Percentiles rank a stretch among this genome's conserved stretches.
phyloP scores from a whole-genome alignment of 2,888 invertebrate species.

The Oscheius sp. region DNA sequence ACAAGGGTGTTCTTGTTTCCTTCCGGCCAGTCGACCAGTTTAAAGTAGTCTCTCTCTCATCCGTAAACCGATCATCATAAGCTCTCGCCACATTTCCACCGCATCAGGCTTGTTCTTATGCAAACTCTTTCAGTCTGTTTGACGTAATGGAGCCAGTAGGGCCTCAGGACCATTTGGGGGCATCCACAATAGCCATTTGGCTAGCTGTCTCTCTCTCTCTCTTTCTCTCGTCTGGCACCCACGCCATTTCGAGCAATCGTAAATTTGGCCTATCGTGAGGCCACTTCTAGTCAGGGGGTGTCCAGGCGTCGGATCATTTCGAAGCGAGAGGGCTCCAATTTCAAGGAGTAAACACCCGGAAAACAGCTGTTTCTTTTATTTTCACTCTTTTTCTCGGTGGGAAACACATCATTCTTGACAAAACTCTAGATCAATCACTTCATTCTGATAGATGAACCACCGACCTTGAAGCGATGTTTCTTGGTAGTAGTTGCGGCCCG shows the following conservation, averaged over 20 bases:
- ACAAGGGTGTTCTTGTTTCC: no score
- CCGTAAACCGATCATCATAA: conserved; percentile 31
- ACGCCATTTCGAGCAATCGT: conserved; percentile 11
- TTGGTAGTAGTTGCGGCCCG: no score
- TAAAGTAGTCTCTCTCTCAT: conserved; percentile 3
- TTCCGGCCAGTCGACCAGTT: conserved; percentile 3
- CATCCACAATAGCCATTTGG: no score
- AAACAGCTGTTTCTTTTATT: conserved; percentile 10
- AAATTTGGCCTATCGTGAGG: conserved; percentile 15
- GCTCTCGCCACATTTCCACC: not conserved
- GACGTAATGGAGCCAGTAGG: not conserved
- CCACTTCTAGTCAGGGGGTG: not conserved
- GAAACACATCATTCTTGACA: no score
- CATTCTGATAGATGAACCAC: no score
- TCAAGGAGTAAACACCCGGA: not conserved
- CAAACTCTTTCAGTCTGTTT: not conserved
- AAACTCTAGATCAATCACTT: no score
- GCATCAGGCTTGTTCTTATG: not conserved
- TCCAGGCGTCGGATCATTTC: no score
- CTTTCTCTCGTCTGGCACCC: not conserved
- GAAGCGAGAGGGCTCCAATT: not conserved
- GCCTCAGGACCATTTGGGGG: conserved; percentile 9
- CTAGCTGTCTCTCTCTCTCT: no score
- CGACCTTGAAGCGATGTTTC: no score
- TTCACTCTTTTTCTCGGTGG: not conserved